Conservation (phyloP, 2,113 vertebrate genomes). For the Ceuthmochares aereus region DNA sequence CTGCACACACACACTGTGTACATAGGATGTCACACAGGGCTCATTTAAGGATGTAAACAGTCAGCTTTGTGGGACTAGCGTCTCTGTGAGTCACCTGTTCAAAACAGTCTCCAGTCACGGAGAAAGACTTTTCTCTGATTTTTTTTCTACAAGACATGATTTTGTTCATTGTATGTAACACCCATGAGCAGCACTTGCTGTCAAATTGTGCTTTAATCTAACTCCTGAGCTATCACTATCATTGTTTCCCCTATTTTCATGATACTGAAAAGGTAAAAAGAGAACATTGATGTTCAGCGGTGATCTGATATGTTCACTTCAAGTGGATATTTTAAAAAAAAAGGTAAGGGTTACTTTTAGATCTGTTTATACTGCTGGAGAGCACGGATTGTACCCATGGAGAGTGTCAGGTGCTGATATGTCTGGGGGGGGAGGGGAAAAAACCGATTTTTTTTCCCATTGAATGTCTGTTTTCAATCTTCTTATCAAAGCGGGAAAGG, state of each 20-base stretch:
- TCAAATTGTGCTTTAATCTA: not conserved
- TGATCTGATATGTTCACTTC: not conserved
- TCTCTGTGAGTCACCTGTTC: not conserved
- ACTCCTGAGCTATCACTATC: not conserved
- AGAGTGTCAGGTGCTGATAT: not conserved
- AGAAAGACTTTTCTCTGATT: not conserved
- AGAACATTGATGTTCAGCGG: not conserved
- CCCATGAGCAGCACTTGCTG: not conserved
- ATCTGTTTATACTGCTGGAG: not conserved
- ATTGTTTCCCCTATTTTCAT: not conserved
- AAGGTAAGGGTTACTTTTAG: not conserved
- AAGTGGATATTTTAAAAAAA: not conserved
- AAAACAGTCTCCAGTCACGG: not conserved
- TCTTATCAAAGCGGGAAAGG: not conserved
- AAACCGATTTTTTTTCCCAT: accelerated
- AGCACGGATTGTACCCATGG: not conserved
- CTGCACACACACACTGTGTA: not conserved
- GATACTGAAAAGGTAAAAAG: not conserved
- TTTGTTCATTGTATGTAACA: not conserved
- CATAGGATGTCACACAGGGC: not conserved
- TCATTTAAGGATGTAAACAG: not conserved
- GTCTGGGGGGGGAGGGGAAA: not conserved
- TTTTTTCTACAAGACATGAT: not conserved
- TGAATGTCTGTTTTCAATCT: not conserved
- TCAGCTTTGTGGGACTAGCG: not conserved